These are phyloP conservation scores for Eira barbara DNA, from an alignment of 2,113 vertebrate genomes.

Conservation along the genomic window DNA sequence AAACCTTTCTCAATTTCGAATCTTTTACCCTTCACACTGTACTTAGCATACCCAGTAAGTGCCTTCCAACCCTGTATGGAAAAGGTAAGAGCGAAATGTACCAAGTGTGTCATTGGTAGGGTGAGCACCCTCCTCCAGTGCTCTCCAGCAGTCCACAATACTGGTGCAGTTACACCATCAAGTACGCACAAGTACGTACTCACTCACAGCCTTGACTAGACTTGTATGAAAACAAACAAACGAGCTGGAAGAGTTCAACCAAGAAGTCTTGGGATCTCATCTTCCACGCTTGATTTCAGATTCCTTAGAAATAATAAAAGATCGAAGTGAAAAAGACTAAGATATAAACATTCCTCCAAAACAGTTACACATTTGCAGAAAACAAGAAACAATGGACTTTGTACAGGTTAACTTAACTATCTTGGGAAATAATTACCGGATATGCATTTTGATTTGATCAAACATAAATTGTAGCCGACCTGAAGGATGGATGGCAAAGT, in stretches of 20 bases:
- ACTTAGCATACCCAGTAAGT: not conserved
- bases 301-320: not conserved
- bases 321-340: not conserved
- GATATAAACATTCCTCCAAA: not conserved
- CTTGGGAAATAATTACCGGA: not conserved
- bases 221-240: not conserved
- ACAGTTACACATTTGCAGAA: not conserved
- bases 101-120: accelerated
- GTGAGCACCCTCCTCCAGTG: accelerated
- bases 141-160: accelerated
- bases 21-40: accelerated
- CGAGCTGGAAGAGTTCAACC: not conserved
- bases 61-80: accelerated
- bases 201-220: not conserved
- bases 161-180: accelerated
- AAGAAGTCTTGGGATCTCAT: not conserved
- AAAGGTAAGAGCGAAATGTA: not conserved
- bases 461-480: not conserved
- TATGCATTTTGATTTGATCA: not conserved
- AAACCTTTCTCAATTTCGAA: not conserved
- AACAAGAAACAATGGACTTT: not conserved
- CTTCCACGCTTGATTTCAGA: not conserved
- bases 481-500: accelerated
- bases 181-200: no score
- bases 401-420: not conserved